Evolutionary conservation across 2,888 invertebrate species (phyloP).

Genomic region (Ptilodon capucinus): DNA sequence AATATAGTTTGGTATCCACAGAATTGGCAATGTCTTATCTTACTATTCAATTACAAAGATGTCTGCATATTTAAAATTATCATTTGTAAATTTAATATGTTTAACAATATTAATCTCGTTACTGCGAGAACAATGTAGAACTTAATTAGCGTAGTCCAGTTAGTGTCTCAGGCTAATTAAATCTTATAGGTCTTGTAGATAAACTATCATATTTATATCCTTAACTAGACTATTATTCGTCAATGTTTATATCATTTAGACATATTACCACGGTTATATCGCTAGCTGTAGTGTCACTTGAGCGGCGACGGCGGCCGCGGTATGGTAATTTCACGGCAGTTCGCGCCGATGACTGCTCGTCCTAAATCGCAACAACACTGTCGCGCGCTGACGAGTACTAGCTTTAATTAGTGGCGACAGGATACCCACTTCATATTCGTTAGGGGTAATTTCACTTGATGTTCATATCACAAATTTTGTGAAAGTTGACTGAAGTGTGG

Average conservation of each 20-base stretch:
- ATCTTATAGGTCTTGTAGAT: neutral
- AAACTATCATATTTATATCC: neutral
- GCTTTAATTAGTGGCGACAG: constrained; percentile 25
- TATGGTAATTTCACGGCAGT: constrained; percentile 55
- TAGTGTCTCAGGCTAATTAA: neutral
- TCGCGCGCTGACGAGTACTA: constrained; percentile 22
- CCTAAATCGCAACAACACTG: constrained; percentile 43
- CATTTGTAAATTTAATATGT: too few species aligned
- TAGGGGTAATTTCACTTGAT: neutral
- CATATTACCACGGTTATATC: constrained; percentile 1
- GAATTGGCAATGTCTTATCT: too few species aligned
- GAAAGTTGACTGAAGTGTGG: too few species aligned
- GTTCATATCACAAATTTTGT: neutral
- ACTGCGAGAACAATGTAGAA: too few species aligned
- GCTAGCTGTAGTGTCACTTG: constrained; percentile 6
- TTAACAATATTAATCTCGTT: too few species aligned
- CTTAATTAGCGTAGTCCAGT: too few species aligned
- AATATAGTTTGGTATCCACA: too few species aligned
- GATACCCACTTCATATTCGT: neutral
- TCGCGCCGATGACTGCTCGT: constrained; percentile 37
- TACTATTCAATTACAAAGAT: too few species aligned
- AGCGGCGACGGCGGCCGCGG: constrained; percentile 16
- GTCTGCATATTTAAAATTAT: too few species aligned
- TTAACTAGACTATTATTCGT: too few species aligned
- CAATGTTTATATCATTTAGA: neutral